These are phyloP conservation scores for Aurelia sp. DNA, from an alignment of 30 jellyfish, hydroid and myxozoan species.

Conservation along the genomic window DNA sequence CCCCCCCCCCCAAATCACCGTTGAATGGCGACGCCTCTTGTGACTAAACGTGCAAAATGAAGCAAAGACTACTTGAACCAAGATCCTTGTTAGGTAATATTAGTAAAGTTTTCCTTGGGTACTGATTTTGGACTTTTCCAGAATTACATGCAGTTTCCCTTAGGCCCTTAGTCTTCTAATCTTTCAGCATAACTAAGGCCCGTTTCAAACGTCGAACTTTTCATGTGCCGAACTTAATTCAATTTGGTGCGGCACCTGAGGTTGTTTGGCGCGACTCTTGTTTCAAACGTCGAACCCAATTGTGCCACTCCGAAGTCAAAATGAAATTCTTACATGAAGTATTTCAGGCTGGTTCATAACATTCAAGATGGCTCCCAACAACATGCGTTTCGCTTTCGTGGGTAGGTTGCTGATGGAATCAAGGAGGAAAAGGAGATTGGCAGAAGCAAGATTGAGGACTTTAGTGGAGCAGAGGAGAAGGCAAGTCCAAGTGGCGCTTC, in stretches of 20 bases:
- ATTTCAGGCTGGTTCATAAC: not conserved
- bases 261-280: constrained; percentile 2
- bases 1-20: too few species aligned
- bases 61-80: too few species aligned
- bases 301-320: constrained; percentile 1
- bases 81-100: too few species aligned
- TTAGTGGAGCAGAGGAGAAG: not conserved
- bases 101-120: too few species aligned
- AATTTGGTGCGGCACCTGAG: constrained; percentile 5
- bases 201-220: constrained; percentile 28
- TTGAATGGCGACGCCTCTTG: too few species aligned
- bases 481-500: not conserved
- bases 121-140: too few species aligned
- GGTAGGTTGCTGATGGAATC: not conserved
- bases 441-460: not conserved
- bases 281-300: constrained; percentile 13
- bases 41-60: too few species aligned
- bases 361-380: constrained; percentile 1
- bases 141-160: too few species aligned
- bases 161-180: too few species aligned
- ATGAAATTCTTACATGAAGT: constrained; percentile 12
- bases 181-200: too few species aligned
- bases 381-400: not conserved
- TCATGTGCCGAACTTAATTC: constrained; percentile 33
- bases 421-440: not conserved